phyloP scores from a whole-genome alignment of 2,797 vertebrate genomes.

The Cuculus canorus region DNA sequence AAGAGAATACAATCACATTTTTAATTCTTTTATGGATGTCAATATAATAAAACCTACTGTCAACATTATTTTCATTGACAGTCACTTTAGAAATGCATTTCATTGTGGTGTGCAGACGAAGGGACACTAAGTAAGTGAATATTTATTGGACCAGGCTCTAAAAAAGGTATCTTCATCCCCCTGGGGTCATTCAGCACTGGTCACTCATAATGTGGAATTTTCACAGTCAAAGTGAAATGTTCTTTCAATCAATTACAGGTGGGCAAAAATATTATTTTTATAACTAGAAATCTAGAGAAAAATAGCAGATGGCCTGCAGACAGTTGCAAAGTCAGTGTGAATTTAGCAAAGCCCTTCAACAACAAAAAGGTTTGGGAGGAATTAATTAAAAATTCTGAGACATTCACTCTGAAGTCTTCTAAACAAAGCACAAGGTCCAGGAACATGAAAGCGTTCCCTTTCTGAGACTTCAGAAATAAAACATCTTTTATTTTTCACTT shows the following conservation, averaged over 20 bases:
- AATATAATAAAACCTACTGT: background rate
- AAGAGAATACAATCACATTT: slow-evolving; percentile 24
- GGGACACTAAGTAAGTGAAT: background rate
- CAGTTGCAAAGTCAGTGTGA: background rate
- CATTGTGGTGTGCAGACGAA: background rate
- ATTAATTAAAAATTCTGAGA: background rate
- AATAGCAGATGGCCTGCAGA: background rate
- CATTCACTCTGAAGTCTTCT: background rate
- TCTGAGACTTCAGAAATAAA: background rate
- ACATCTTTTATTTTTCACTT: background rate
- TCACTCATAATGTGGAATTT: background rate
- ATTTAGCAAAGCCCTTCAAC: background rate
- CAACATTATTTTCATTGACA: background rate
- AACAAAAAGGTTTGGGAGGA: background rate
- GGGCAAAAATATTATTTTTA: slow-evolving; percentile 8
- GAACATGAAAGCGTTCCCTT: background rate
- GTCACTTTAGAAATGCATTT: background rate
- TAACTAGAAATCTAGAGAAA: background rate
- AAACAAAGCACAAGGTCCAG: background rate
- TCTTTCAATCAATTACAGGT: background rate
- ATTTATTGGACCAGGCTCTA: background rate
- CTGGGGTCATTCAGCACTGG: background rate
- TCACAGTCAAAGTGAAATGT: background rate
- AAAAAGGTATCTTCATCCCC: slow-evolving; percentile 2
- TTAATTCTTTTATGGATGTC: background rate